phyloP scores from a whole-genome alignment of 2,797 vertebrate genomes.

The Peromyscus attwateri region DNA sequence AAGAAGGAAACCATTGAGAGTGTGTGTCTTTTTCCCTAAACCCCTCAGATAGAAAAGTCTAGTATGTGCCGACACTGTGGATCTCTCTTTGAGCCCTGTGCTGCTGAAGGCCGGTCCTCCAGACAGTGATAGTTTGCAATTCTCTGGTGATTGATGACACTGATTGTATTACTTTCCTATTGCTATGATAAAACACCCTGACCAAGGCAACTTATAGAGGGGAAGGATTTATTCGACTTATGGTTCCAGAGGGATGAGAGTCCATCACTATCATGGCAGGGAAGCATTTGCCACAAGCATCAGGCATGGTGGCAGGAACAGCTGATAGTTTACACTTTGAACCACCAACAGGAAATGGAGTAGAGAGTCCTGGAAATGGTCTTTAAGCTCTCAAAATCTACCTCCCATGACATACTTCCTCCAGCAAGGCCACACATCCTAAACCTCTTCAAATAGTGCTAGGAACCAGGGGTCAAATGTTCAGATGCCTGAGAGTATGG shows the following conservation, averaged over 20 bases:
- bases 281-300: not conserved
- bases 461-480: not conserved
- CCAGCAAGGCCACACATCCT: not conserved
- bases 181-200: not conserved
- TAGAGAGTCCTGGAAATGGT: not conserved
- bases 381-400: not conserved
- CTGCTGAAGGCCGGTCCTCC: no score
- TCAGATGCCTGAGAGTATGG: not conserved
- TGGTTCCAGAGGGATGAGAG: not conserved
- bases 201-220: not conserved
- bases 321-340: not conserved
- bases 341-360: not conserved
- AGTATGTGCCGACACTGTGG: no score
- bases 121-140: not conserved
- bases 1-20: no score
- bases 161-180: not conserved
- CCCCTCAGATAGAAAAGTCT: no score
- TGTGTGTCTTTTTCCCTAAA: no score
- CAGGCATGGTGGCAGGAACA: not conserved
- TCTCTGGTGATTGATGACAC: not conserved
- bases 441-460: not conserved
- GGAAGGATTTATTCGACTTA: not conserved
- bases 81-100: no score
- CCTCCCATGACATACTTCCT: not conserved
- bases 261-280: not conserved